A percentile compares a stretch with the other conserved stretches of the same genome.
Evolutionary conservation across 2,888 invertebrate species (phyloP).

Genomic region (Epicampocera succincta): DNA sequence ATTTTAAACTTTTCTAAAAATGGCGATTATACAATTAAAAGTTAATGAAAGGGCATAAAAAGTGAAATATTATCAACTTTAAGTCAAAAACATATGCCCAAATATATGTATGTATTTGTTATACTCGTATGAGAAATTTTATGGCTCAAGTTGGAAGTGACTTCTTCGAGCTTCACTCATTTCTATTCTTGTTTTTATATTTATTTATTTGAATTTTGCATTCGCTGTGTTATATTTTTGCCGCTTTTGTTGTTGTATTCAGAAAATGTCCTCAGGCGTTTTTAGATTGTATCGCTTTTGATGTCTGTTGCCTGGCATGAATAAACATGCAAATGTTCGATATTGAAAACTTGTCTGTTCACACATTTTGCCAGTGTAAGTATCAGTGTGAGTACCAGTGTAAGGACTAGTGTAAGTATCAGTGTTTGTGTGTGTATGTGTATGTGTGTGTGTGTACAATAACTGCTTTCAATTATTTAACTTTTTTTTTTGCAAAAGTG

Average conservation of each 20-base stretch:
- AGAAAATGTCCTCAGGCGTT: conserved; percentile 50
- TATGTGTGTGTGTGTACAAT: not conserved
- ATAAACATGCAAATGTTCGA: conserved; percentile 5
- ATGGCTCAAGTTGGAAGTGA: no score
- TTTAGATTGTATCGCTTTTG: conserved; percentile 66
- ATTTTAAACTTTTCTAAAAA: no score
- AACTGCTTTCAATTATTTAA: conserved; percentile 24
- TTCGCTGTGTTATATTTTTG: not conserved
- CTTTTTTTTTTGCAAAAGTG: not conserved
- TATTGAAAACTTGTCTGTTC: conserved; percentile 17
- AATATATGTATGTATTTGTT: no score
- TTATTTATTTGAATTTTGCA: conserved; percentile 5
- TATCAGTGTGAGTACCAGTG: no score
- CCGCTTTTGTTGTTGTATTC: conserved; percentile 21
- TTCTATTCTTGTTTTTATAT: no score
- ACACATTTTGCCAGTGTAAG: conserved; percentile 22
- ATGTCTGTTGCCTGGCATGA: conserved; percentile 44
- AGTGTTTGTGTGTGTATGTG: not conserved
- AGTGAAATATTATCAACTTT: no score
- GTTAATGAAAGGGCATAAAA: no score
- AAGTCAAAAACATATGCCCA: no score
- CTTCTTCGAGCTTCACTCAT: not conserved
- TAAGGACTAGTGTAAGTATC: not conserved
- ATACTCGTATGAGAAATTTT: no score
- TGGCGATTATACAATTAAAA: no score